Percentiles rank a stretch among this genome's conserved stretches.
Evolutionary conservation across 2,797 vertebrate species (phyloP).

Genomic region (Schizopygopsis pylzovi): DNA sequence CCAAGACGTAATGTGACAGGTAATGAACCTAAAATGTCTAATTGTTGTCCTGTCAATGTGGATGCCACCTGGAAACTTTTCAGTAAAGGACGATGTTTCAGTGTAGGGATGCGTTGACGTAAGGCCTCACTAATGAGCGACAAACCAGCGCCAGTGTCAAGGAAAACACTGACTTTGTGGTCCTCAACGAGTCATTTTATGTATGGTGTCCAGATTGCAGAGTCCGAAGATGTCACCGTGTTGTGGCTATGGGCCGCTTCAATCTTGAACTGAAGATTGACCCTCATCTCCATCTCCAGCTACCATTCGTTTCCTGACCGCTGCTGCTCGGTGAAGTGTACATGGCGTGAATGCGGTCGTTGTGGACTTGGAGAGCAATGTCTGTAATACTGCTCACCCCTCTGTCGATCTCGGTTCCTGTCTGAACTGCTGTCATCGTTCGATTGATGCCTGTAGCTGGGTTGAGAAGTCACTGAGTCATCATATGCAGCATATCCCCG

Average conservation of each 20-base stretch:
- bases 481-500: background rate
- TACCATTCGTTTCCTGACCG: background rate
- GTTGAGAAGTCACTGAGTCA: background rate
- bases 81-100: background rate
- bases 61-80: slow-evolving; percentile 20
- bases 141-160: slow-evolving; percentile 20
- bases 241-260: background rate
- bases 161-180: slow-evolving; percentile 28
- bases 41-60: slow-evolving; percentile 8
- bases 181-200: background rate
- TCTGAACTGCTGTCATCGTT: background rate
- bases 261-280: background rate
- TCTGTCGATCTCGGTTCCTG: background rate
- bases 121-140: background rate
- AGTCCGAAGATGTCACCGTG: background rate
- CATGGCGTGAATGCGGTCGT: background rate
- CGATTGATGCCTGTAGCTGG: background rate
- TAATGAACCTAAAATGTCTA: slow-evolving; percentile 22
- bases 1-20: background rate
- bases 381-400: slow-evolving; percentile 14
- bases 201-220: background rate
- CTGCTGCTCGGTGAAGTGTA: background rate
- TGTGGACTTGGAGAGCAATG: slow-evolving; percentile 8
- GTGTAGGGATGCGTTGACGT: background rate
- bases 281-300: slow-evolving; percentile 21